Evolutionary conservation across 2,113 vertebrate genomes (phyloP), one percentile per base, ranked within the genome.

Genomic region (Xyliphius kryptos): DNA sequence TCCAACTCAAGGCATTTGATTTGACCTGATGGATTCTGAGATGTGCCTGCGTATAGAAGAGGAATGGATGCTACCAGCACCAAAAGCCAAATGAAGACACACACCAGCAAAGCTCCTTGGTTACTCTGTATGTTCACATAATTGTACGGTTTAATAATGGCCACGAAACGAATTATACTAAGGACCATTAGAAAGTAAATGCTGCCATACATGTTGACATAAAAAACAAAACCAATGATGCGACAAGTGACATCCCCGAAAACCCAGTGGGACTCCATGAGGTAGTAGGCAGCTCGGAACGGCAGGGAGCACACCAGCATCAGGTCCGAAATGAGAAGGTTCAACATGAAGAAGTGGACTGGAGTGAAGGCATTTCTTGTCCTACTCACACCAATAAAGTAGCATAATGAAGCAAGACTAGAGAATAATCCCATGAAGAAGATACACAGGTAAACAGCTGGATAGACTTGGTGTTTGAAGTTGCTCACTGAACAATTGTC

Each of bases 131-230:
- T 1, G 1, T 73, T 72, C 12, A 74, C 22, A 0, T 16, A 67
- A 26, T 60, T 76, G 64, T 86, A 83, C 0, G 87, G 90, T 49
- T 80, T 77, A 44, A 77, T 77, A 0, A 89, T 79, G 48, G 87
- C 89, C 43, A 79, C 2, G 12, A 84, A 90, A 38, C 81, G 83
- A 69, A 90, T 68, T 9, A 89, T 5, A 0, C 88, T 90, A 61
- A 91, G 72, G 19, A 82, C 46, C 0, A 80, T 80, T 49, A 91
- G 77, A 60, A 91, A 89, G 51, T 88, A 91, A 65, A 91, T 85
- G 76, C 87, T 89, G 71, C 85, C 78, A 36, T 90, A 91, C 88
- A 90, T 89, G 60, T 90, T 91, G 58, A 85, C 67, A 0, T 91
- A 89, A 17, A 89, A 66, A 10, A 71, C 63, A 9, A 85, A 91